Evolutionary conservation across 2,113 vertebrate species (phyloP), one percentile per base, ranked within the genome.

Genomic region (Sigmodon hispidus): DNA sequence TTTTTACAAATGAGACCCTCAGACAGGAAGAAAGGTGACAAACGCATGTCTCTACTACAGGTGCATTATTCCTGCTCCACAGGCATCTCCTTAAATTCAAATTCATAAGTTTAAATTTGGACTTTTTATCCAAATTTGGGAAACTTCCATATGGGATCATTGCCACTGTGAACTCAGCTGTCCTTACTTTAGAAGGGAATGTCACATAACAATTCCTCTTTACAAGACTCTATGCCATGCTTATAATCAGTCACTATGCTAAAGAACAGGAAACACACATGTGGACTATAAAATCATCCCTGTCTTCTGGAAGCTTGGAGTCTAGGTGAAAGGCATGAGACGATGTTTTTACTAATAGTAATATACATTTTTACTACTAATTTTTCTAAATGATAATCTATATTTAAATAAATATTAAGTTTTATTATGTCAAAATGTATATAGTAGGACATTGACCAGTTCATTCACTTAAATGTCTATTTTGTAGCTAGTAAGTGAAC

Each of bases 381-480:
- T 52, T 92, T 95, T 95, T 50, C 86, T 85, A 76, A n/a, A 57
- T 21, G 65, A 70, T 88, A 59, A 80, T 73, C 75, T 73, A 83
- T 36, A 81, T 87, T 81, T 72, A 9, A 59, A 73, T 31, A 43
- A 72, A 50, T 57, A 57, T 50, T 52, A 94, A 81, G 43, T 73
- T 61, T 73, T 52, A 63, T 52, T 72, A n/a, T 81, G 10, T 57
- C 43, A 26, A 81, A 40, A 63, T 48, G 31, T 26, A 6, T 19
- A 43, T 43, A 63, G 45, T n/a, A 63, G 29, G 0, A 31, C 15
- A 52, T 73, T 52, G 73, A 34, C 17, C 9, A 34, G 6, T 34
- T 80, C 67, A 59, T 21, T 6, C 13, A 40, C 16, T 36, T 59
- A 26, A 4, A 36, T 12, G 63, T 13, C 5, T 7, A 79, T n/a